phyloP scores from a whole-genome alignment of 2,113 vertebrate species.

The Nothocercus nigrocapillus region DNA sequence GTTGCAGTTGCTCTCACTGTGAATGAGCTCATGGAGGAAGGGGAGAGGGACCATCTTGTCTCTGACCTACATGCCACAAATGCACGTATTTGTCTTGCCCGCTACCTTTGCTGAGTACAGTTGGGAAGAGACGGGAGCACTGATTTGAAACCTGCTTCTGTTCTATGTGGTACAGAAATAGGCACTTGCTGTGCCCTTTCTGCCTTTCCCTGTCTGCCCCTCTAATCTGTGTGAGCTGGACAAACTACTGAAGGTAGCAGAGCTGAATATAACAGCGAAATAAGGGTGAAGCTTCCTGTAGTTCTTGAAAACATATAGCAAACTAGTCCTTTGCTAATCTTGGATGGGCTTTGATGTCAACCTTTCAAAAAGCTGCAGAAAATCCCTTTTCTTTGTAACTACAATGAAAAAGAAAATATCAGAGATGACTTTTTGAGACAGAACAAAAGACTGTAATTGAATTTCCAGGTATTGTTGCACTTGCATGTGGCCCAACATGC shows the following conservation, averaged over 20 bases:
- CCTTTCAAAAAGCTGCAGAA: neutral
- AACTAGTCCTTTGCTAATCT: neutral
- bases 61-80: neutral
- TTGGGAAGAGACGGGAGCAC: neutral
- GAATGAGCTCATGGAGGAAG: neutral
- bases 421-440: neutral
- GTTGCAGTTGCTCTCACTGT: slow-evolving; percentile 31
- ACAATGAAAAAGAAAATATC: neutral
- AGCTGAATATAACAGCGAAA: neutral
- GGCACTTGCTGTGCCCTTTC: neutral
- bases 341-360: neutral
- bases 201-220: neutral
- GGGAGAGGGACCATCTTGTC: neutral
- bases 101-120: neutral
- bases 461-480: neutral
- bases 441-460: slow-evolving; percentile 2
- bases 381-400: neutral
- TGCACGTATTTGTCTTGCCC: accelerated
- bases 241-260: neutral
- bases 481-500: neutral
- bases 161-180: neutral
- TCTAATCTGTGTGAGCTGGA: neutral
- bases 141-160: neutral
- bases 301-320: neutral
- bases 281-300: neutral